Evolutionary conservation across 2,888 invertebrate genomes (phyloP).

Genomic region (Pachydiplax longipennis): DNA sequence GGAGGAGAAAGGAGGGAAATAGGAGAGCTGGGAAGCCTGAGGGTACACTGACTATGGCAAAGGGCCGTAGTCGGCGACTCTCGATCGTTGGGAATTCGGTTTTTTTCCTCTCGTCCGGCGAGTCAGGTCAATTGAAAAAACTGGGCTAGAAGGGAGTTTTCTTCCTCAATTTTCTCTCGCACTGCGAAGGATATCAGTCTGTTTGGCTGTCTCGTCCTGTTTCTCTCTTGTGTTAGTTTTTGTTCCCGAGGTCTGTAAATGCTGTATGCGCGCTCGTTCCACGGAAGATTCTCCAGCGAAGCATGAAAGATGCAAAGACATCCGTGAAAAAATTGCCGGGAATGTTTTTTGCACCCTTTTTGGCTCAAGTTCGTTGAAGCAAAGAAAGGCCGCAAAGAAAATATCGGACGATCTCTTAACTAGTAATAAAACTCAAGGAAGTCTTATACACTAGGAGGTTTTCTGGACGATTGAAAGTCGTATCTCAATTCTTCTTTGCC

Average conservation of each 20-base stretch:
- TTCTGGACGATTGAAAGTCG: too few species aligned
- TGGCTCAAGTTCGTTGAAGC: too few species aligned
- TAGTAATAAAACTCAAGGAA: too few species aligned
- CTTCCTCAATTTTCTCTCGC: not conserved
- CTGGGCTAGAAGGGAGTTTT: not conserved
- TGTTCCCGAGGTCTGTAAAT: not conserved
- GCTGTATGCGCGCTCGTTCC: not conserved
- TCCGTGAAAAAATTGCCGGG: too few species aligned
- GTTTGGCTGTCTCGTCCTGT: not conserved
- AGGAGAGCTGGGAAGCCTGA: not conserved
- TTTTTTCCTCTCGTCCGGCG: not conserved
- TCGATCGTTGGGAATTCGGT: not conserved
- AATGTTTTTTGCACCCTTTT: too few species aligned
- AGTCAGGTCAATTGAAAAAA: slow-evolving; percentile 4
- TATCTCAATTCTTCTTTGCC: too few species aligned
- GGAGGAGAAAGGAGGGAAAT: not conserved
- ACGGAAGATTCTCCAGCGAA: not conserved
- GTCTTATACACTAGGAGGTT: too few species aligned
- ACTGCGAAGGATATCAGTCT: not conserved
- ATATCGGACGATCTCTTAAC: too few species aligned
- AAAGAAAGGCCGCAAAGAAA: too few species aligned
- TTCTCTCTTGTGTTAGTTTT: not conserved
- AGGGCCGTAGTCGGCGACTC: not conserved
- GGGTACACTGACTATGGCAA: not conserved
- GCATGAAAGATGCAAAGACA: not conserved